Evolutionary conservation across 2,797 vertebrate species (phyloP).

Genomic region (Furcifer pardalis): DNA sequence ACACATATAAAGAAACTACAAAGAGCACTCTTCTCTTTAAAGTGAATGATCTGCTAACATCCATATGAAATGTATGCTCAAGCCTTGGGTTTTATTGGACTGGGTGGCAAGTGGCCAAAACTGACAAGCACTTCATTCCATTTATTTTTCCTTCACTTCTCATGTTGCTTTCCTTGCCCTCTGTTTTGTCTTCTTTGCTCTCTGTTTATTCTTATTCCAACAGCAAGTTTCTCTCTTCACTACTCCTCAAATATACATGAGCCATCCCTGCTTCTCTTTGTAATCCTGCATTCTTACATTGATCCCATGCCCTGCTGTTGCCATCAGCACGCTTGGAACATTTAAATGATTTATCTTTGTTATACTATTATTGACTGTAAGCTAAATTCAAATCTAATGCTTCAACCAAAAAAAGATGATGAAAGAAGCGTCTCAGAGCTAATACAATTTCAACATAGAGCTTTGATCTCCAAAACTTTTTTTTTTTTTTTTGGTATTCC

Average conservation of each 20-base stretch:
- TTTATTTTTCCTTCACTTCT: constrained; percentile 19
- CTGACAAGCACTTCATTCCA: constrained; percentile 12
- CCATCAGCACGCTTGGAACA: rapidly evolving
- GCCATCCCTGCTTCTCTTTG: constrained; percentile 21
- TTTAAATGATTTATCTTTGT: constrained; percentile 25
- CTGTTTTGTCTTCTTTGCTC: constrained; percentile 11
- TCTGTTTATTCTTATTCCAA: constrained; percentile 26
- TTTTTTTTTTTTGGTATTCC: background rate
- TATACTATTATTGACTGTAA: constrained; percentile 15
- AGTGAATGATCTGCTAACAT: background rate
- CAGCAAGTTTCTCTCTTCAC: constrained; percentile 12
- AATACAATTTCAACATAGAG: background rate
- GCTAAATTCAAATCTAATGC: constrained; percentile 34
- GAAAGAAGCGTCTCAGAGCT: constrained; percentile 4
- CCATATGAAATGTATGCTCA: background rate
- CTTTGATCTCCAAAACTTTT: background rate
- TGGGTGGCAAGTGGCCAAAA: background rate
- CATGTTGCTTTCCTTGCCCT: constrained; percentile 30
- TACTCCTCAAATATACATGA: constrained; percentile 17
- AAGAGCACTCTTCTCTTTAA: background rate
- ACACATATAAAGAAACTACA: background rate
- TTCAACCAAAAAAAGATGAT: background rate
- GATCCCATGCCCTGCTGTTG: constrained; percentile 20
- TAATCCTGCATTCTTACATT: constrained; percentile 8
- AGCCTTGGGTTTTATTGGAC: background rate